Conservation (phyloP, 2,888 invertebrate species). For the Phaonia tiefii region DNA sequence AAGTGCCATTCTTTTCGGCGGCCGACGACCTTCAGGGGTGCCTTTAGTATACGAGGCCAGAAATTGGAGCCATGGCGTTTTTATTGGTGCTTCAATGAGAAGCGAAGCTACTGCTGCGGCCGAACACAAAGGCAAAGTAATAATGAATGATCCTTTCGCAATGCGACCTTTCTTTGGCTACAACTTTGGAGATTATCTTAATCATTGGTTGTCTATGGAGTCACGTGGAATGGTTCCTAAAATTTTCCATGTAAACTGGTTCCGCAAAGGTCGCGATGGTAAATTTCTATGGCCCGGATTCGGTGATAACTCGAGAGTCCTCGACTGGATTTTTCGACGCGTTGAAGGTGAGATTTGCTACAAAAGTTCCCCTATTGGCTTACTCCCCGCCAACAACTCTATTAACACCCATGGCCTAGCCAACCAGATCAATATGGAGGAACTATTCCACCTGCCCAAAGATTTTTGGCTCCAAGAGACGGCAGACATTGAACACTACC, state of each 20-base stretch:
- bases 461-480: constrained; percentile 95
- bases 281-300: constrained; percentile 99
- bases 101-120: constrained; percentile 99
- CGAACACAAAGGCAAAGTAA: constrained; percentile 93
- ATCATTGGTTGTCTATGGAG: constrained; percentile 96
- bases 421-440: constrained; percentile 86
- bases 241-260: constrained; percentile 99
- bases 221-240: constrained; percentile 88
- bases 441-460: constrained; percentile 91
- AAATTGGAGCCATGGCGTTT: constrained; percentile 97
- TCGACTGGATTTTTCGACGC: constrained; percentile 96
- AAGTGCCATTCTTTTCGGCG: constrained; percentile 97
- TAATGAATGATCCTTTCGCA: constrained; percentile 99
- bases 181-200: constrained; percentile 97
- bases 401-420: constrained; percentile 87
- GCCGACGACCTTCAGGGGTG: constrained; percentile 95
- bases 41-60: constrained; percentile 96
- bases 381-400: constrained; percentile 83
- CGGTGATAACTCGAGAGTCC: constrained; percentile 96
- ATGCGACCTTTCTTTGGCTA: constrained; percentile 99
- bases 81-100: constrained; percentile 95
- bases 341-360: constrained; percentile 89
- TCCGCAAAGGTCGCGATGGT: constrained; percentile 91
- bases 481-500: constrained; percentile 91
- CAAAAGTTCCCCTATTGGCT: constrained; percentile 88